Base-by-base conservation (phyloP, 2,113 vertebrate genomes). In the Chaetodon trifascialis region DNA sequence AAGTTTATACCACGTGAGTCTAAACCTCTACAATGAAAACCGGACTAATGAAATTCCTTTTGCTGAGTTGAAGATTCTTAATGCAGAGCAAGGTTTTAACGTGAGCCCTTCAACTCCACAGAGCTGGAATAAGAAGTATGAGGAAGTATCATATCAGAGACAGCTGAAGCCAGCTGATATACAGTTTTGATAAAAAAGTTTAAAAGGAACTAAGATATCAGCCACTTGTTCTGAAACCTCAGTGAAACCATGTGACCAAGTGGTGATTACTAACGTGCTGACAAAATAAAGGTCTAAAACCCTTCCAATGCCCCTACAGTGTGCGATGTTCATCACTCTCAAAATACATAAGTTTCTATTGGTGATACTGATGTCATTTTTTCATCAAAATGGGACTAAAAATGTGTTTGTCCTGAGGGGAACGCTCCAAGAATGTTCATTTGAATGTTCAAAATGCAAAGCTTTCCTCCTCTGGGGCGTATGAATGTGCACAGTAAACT, bases 41-140 rank as follows among this genome's bases (percentile, higher is more conserved):
- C 67, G 34, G 67, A 77, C 68, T 76, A 63, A 82, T 75, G 51
- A 46, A 38, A 79, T 60, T 75, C 40, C 12, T 64, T 54, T 1
- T 52, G 56, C 40, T 36, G 44, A 67, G 51, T 38, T 38, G 73
- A 54, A 73, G 60, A 19, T 58, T 38, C 25, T 73, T 44, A 71
- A 54, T 70, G 56, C 46, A 10, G 55, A 42, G 34, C 2, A 7
- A 54, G 19, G 34, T 38, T 25, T 17, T 30, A 30, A 30, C 30
- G 1, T 3, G 30, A 30, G 30, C 30, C 30, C 30, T 30, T 30
- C 17, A 17, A 42, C 19, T 65, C 16, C 25, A 59, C 30, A 66
- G n/a, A 58, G 40, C 38, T 49, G 58, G 16, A 79, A 40, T 7
- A 42, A 73, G 42, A 60, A 49, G n/a, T n/a, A n/a, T n/a, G n/a